Conservation (phyloP, 2,113 vertebrate genomes). For the Gambusia affinis region DNA sequence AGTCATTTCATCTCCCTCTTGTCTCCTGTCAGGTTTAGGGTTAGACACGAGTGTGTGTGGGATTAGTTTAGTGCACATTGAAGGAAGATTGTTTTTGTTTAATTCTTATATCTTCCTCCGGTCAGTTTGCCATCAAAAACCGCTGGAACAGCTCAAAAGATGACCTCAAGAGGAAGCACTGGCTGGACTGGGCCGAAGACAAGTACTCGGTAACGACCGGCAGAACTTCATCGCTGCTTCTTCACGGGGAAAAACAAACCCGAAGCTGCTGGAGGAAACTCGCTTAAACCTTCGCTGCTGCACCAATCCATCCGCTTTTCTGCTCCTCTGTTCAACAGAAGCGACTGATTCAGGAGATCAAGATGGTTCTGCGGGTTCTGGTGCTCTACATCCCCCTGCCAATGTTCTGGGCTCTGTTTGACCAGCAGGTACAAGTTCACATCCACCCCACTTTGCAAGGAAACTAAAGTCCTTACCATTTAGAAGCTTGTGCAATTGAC, state of each 20-base stretch:
- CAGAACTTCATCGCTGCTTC: no score
- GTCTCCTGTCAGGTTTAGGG: accelerated
- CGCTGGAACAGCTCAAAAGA: constrained; percentile 80
- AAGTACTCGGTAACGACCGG: constrained; percentile 85
- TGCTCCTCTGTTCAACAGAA: constrained; percentile 76
- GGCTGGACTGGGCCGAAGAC: constrained; percentile 96
- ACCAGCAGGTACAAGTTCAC: constrained; percentile 88
- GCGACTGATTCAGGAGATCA: constrained; percentile 89
- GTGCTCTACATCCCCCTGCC: constrained; percentile 94
- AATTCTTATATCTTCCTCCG: neutral
- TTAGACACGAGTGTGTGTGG: neutral
- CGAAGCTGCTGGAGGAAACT: neutral
- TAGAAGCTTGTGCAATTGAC: no score
- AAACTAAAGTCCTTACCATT: no score
- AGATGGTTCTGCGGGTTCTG: constrained; percentile 90
- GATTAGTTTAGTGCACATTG: neutral
- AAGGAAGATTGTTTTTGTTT: neutral
- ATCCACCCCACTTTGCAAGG: neutral
- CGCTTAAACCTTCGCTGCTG: neutral
- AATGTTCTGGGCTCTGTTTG: constrained; percentile 99
- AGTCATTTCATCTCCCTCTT: constrained; percentile 62
- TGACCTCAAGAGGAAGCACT: constrained; percentile 85
- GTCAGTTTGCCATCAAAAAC: constrained; percentile 91
- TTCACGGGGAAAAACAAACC: no score
- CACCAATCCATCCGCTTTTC: neutral